Base-by-base conservation (phyloP, 2,797 vertebrate species). In the Okamejei kenojei region DNA sequence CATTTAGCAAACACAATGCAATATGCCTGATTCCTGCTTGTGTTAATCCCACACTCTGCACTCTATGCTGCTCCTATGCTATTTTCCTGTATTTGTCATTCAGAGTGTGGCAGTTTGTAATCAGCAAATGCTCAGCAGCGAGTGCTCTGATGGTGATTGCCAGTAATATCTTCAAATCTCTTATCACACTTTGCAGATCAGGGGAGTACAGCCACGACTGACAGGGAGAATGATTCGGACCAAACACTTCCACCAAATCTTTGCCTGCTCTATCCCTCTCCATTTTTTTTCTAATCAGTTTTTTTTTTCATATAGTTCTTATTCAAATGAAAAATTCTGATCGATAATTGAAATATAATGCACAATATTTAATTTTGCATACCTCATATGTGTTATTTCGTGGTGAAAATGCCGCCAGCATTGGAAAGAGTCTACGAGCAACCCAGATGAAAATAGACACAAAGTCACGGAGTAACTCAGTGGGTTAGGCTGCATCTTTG, bases 81-180 rank as follows among this genome's bases (percentile, higher is more conserved):
- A 68, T 35, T 68, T 68, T 68, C 61, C 29, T 23, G 32, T 19
- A 35, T 68, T 65, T 68, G 7, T 32, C 7, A 68, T 68, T 88
- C n/a, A 21, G 15, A 7, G 15, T 21, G 1, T 65, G 32, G 19
- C 71, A 26, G 29, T 21, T 32, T 88, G n/a, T 88, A 32, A 65
- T n/a, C 82, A 86, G 58, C 63, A 29, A 86, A 29, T 7, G 63
- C 19, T 68, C 84, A 88, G 61, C 84, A 88, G 8, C 21, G 29
- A 32, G 29, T 68, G 61, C 35, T n/a, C n/a, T 88, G 32, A 29
- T 88, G 17, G 7, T 35, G 61, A 65, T 32, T 32, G 58, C n/a
- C 61, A 84, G 54, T 88, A 35, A 88, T 88, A 88, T 68, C 84
- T 68, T 88, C 61, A 35, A 29, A 88, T 65, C 84, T 68, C 65